Conservation (phyloP, 2,797 vertebrate genomes). For the Xenopus petersii region DNA sequence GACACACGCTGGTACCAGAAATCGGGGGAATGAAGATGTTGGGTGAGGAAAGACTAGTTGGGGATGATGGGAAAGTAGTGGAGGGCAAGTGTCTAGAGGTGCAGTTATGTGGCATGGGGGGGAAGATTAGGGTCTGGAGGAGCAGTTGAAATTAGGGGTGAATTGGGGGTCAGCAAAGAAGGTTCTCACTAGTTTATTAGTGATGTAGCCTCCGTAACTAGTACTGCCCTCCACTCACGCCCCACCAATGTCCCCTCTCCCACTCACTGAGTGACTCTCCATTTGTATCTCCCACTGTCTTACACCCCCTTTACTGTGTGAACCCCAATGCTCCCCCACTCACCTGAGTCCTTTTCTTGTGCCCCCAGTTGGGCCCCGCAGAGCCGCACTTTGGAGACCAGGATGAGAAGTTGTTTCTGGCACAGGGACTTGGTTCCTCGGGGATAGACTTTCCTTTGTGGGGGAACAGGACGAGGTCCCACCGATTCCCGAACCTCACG, state of each 20-base stretch:
- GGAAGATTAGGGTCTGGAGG: not conserved
- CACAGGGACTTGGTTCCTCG: constrained; percentile 88
- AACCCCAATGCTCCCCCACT: constrained; percentile 49
- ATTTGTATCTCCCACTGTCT: no score
- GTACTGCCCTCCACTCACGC: no score
- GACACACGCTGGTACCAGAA: no score
- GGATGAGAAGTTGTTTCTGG: constrained; percentile 85
- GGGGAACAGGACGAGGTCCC: constrained; percentile 77
- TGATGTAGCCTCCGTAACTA: no score
- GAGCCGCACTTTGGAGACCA: constrained; percentile 86
- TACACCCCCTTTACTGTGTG: not conserved
- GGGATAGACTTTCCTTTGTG: constrained; percentile 83
- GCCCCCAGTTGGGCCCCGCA: constrained; percentile 79
- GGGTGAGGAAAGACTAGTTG: not conserved
- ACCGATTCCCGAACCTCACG: constrained; percentile 85
- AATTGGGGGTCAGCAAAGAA: no score
- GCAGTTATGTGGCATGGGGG: not conserved
- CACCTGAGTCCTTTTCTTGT: constrained; percentile 79
- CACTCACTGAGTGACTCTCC: no score
- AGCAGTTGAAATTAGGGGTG: no score
- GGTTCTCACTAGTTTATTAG: no score
- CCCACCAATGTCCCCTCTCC: no score
- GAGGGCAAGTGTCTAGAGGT: not conserved
- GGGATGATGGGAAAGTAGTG: not conserved
- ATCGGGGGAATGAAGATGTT: not conserved